Evolutionary conservation across 2,797 vertebrate species (phyloP), one percentile per base, ranked within the genome.

Genomic region (Eulemur mongoz): DNA sequence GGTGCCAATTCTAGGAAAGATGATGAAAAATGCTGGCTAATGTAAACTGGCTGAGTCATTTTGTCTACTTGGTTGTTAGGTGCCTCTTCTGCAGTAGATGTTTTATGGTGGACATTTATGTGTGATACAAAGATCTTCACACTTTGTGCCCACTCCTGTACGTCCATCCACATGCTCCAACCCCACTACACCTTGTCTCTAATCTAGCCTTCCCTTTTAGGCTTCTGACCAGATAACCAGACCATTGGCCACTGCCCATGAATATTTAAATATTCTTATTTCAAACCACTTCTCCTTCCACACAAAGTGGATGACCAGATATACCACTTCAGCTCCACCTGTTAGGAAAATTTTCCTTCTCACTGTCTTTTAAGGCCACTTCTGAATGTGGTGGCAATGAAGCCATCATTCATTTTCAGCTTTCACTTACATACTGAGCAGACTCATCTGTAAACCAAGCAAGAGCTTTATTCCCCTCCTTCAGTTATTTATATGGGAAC

Each of bases 291-390:
- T 54, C 75, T 70, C 38, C 17, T 95, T 72, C 52, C 35, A 59
- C 3, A 54, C 9, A 67, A 80, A 91, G 32, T 85, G 18, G 9
- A 72, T 73, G 78, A 78, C 20, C 40, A 73, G 38, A 72, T 87
- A 11, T 18, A 70, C 32, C 63, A 65, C 32, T 93, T 76, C 9
- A 61, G 22, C 32, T 78, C 32, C 12, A 89, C 61, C 27, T 14
- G 30, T 22, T 93, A 52, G 18, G 78, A 89, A 95, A 22, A 97
- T 94, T 91, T 85, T 82, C 52, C 76, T 11, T 95, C 40, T 93
- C 14, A 7, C 25, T 82, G 3, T 83, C 45, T 81, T 85, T 94
- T 52, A 90, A 57, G 69, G n/a, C 35, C 45, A 48, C 13, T 82
- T 61, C 70, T 32, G 11, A 83, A 76, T 59, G 25, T 94, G 84